Evolutionary conservation across 2,113 vertebrate genomes (phyloP).

Genomic region (Antechinus flavipes): DNA sequence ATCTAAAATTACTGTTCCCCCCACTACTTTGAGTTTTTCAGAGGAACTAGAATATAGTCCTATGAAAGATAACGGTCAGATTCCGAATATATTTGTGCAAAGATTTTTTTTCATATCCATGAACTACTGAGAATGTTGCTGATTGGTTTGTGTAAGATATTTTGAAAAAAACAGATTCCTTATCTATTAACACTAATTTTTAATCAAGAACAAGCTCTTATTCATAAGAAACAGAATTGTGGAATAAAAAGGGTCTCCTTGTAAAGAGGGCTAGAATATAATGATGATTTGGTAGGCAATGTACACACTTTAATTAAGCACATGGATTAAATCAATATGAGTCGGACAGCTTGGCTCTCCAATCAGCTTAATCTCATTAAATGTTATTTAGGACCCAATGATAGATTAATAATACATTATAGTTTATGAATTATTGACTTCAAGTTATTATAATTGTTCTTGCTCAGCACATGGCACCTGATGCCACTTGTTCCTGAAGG

Average conservation of each 20-base stretch:
- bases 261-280: conserved; percentile 80
- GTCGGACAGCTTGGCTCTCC: conserved; percentile 85
- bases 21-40: not conserved
- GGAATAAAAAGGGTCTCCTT: conserved; percentile 74
- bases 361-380: conserved; percentile 89
- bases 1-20: not conserved
- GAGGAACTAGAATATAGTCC: not conserved
- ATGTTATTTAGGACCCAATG: conserved; percentile 86
- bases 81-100: not conserved
- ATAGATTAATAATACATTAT: conserved; percentile 91
- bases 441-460: conserved; percentile 83
- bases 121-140: conserved; percentile 21
- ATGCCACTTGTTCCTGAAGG: conserved; percentile 82
- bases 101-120: not conserved
- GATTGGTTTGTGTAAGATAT: conserved; percentile 32
- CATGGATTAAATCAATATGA: conserved; percentile 88
- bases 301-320: conserved; percentile 88
- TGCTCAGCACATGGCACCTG: conserved; percentile 73
- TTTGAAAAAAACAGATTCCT: conserved; percentile 59
- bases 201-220: conserved; percentile 65
- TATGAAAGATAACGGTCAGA: not conserved
- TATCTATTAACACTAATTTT: conserved; percentile 75
- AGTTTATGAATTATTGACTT: conserved; percentile 90
- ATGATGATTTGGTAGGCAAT: conserved; percentile 84
- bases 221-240: conserved; percentile 67